Evolutionary conservation across 23 tunicate species (phyloP).

Genomic region (Ciona savignyi): DNA sequence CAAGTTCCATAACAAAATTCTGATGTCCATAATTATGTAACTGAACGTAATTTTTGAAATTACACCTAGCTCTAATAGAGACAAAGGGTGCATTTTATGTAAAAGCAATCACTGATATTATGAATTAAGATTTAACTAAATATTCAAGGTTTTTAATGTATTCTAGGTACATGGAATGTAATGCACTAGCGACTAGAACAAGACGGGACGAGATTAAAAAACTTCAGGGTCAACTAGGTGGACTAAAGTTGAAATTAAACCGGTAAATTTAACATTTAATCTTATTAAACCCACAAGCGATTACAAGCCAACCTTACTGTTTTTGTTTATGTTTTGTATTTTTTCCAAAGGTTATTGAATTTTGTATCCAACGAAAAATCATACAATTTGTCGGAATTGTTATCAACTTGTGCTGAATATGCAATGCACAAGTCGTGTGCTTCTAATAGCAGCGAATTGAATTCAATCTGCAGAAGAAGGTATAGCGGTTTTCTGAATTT

Average conservation of each 20-base stretch:
- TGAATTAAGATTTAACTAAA: too few relatives aligned
- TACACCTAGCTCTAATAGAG: too few relatives aligned
- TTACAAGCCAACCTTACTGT: too few relatives aligned
- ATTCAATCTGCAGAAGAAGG: too few relatives aligned
- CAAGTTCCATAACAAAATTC: too few relatives aligned
- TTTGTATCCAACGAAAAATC: slow-evolving; percentile 5
- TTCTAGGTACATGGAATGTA: slow-evolving; percentile 38
- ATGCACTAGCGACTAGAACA: slow-evolving; percentile 11
- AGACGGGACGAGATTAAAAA: slow-evolving; percentile 15
- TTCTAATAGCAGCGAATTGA: background rate
- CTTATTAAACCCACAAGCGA: too few relatives aligned
- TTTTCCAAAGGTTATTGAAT: background rate
- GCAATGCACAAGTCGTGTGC: slow-evolving; percentile 8
- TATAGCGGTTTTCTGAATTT: too few relatives aligned
- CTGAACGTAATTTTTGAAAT: too few relatives aligned
- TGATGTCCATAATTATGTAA: too few relatives aligned
- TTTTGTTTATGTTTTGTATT: background rate
- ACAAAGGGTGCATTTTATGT: too few relatives aligned
- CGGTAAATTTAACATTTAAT: slow-evolving; percentile 13
- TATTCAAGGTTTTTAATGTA: too few relatives aligned
- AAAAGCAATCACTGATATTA: too few relatives aligned
- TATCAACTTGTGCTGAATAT: slow-evolving; percentile 27
- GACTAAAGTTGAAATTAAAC: slow-evolving; percentile 8
- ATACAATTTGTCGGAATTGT: slow-evolving; percentile 6
- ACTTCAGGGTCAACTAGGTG: slow-evolving; percentile 3